phyloP scores from a whole-genome alignment of 1,140 invertebrate species.

The Drosophila albomicans region DNA sequence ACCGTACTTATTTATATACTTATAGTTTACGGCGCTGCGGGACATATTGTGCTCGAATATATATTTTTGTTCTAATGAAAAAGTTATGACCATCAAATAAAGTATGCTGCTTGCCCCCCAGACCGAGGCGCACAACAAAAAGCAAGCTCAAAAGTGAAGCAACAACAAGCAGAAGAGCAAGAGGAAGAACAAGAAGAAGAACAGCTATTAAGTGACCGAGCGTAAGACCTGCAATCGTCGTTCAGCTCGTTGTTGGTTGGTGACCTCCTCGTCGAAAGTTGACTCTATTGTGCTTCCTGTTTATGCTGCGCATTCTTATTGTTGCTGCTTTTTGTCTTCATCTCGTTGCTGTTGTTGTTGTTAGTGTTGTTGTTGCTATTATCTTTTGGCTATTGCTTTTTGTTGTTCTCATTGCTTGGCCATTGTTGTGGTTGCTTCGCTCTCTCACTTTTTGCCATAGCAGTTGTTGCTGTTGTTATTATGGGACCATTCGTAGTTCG shows the following conservation, averaged over 20 bases:
- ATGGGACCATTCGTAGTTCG: constrained; percentile 79
- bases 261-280: constrained; percentile 76
- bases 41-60: constrained; percentile 80
- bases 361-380: constrained; percentile 63
- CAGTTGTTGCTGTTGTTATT: constrained; percentile 62
- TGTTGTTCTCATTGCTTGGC: constrained; percentile 59
- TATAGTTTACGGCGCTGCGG: constrained; percentile 82
- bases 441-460: constrained; percentile 22
- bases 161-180: constrained; percentile 26
- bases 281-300: constrained; percentile 81
- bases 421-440: constrained; percentile 54
- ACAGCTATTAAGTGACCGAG: constrained; percentile 76
- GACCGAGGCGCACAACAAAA: constrained; percentile 31
- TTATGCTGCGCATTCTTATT: constrained; percentile 73
- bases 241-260: constrained; percentile 47
- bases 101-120: constrained; percentile 73
- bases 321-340: constrained; percentile 57
- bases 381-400: constrained; percentile 80
- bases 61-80: constrained; percentile 84
- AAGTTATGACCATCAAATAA: constrained; percentile 84
- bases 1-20: constrained; percentile 82
- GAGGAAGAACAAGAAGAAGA: constrained; percentile 24
- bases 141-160: constrained; percentile 50
- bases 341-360: constrained; percentile 25
- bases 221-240: constrained; percentile 77